phyloP scores from a whole-genome alignment of 2,113 vertebrate species.

The Indri indri region DNA sequence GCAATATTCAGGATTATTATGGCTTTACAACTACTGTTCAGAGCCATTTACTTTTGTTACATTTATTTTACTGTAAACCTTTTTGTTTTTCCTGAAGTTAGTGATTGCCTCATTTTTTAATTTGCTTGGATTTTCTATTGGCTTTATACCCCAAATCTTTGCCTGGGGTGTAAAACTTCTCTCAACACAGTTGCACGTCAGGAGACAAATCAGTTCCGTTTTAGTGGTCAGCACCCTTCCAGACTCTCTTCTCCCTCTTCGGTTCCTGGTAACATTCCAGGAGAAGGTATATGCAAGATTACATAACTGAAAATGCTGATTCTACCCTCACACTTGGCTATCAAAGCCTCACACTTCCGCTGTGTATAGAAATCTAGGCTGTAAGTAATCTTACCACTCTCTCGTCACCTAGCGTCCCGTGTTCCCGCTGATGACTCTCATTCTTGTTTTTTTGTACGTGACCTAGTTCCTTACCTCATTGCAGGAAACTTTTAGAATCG shows the following conservation, averaged over 20 bases:
- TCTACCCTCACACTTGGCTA: too few relatives aligned
- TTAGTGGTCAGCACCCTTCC: neutral
- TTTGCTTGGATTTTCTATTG: neutral
- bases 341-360: too few relatives aligned
- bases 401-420: accelerated
- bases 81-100: conserved; percentile 9
- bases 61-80: neutral
- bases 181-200: too few relatives aligned
- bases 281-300: neutral
- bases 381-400: neutral
- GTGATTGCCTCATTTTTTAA: neutral
- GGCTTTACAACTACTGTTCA: neutral
- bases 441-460: neutral
- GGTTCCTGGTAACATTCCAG: neutral
- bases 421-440: neutral
- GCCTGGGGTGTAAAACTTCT: too few relatives aligned
- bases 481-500: neutral
- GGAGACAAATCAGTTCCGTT: accelerated
- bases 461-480: neutral
- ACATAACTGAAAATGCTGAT: neutral
- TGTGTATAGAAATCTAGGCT: neutral
- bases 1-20: neutral
- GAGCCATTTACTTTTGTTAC: neutral
- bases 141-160: neutral
- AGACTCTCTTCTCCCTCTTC: too few relatives aligned